A percentile compares a stretch with the other conserved stretches of the same genome.
Conservation (phyloP, 2,113 vertebrate species). For the Stegostoma tigrinum region DNA sequence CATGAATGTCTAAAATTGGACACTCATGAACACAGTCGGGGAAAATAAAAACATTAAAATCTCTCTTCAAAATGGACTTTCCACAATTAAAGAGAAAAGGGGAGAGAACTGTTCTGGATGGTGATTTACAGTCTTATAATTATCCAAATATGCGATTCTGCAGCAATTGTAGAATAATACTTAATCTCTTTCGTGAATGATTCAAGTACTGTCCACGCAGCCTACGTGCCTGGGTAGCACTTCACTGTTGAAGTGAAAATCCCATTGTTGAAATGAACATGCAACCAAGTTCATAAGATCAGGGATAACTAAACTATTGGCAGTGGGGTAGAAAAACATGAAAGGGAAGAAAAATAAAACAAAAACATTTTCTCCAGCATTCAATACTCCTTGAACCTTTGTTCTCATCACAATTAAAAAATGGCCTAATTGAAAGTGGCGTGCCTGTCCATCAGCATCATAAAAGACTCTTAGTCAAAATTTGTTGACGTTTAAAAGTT, state of each 20-base stretch:
- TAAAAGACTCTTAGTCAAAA: not conserved
- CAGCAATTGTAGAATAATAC: not conserved
- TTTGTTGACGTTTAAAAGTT: not conserved
- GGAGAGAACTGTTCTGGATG: not conserved
- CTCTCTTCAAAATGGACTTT: not conserved
- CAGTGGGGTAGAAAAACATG: not conserved
- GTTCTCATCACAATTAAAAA: not conserved
- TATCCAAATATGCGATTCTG: not conserved
- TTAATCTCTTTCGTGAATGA: not conserved
- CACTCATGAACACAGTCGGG: no score
- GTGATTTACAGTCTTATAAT: not conserved
- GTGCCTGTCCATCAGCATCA: not conserved
- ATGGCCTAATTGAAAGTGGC: not conserved
- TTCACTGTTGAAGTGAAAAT: not conserved
- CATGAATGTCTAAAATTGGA: no score
- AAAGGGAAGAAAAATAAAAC: not conserved
- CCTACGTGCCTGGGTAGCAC: not conserved
- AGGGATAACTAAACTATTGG: not conserved
- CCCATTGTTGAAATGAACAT: not conserved
- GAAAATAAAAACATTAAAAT: not conserved
- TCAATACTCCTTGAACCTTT: not conserved
- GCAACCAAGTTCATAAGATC: not conserved
- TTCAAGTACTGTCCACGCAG: not conserved
- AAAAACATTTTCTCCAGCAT: not conserved
- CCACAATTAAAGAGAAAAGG: not conserved